phyloP scores from a whole-genome alignment of 2,888 invertebrate species.

The Thereva nobilitata region DNA sequence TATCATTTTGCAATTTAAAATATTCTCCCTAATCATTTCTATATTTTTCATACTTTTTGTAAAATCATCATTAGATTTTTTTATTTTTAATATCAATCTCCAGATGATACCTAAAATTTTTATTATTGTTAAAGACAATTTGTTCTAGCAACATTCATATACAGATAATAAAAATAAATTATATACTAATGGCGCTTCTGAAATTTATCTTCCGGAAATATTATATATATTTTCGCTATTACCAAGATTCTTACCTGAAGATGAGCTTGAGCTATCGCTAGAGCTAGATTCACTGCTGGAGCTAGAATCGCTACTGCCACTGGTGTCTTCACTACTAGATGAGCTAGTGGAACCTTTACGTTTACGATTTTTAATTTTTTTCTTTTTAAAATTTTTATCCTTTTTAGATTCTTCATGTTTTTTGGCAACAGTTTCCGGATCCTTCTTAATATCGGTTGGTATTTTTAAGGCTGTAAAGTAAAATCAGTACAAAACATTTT shows the following conservation, averaged over 20 bases:
- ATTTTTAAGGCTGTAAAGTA: constrained; percentile 18
- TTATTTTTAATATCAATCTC: constrained; percentile 40
- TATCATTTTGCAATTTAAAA: constrained; percentile 32
- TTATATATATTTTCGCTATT: too few species aligned
- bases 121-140: constrained; percentile 38
- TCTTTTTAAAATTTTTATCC: constrained; percentile 66
- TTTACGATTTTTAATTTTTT: constrained; percentile 67
- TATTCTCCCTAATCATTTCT: constrained; percentile 34
- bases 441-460: constrained; percentile 23
- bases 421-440: constrained; percentile 3
- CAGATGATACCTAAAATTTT: constrained; percentile 42
- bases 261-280: constrained; percentile 48
- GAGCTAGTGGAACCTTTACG: constrained; percentile 63
- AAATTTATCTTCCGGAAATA: too few species aligned
- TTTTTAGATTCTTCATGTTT: constrained; percentile 60
- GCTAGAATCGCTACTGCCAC: constrained; percentile 61
- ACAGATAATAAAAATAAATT: too few species aligned
- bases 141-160: constrained; percentile 4
- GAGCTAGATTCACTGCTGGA: constrained; percentile 70
- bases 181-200: too few species aligned
- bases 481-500: not conserved
- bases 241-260: constrained; percentile 30
- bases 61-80: constrained; percentile 30
- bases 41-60: constrained; percentile 27
- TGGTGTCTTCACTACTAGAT: constrained; percentile 61